Conservation (phyloP, 1,140 invertebrate species). For the Philotrypesis tridentata region DNA sequence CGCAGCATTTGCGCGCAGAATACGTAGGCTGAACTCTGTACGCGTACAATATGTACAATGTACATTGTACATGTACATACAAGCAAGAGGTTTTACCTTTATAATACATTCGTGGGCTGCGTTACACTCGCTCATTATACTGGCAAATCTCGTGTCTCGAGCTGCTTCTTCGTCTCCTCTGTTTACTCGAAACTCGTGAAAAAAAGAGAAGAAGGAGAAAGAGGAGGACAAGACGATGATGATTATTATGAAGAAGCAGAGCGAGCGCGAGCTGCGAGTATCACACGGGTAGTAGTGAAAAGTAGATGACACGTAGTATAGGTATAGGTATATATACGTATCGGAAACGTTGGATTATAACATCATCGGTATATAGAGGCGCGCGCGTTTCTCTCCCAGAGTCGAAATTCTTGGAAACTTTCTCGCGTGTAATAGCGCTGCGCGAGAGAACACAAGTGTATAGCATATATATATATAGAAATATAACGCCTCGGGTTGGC, state of each 20-base stretch:
- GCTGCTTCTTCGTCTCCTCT: not conserved
- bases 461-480: too few relatives aligned
- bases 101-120: not conserved
- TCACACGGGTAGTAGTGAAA: too few relatives aligned
- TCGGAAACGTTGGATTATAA: not conserved
- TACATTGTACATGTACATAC: too few relatives aligned
- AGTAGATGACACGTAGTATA: not conserved
- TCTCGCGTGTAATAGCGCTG: too few relatives aligned
- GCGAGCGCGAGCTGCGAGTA: too few relatives aligned
- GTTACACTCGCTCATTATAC: not conserved
- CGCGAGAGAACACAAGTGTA: too few relatives aligned
- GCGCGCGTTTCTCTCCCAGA: not conserved
- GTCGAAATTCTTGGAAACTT: not conserved
- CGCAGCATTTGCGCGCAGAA: not conserved
- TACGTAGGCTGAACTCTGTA: not conserved
- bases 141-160: not conserved
- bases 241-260: too few relatives aligned
- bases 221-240: too few relatives aligned
- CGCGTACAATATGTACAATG: too few relatives aligned
- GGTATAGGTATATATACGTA: not conserved
- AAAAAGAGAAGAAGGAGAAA: too few relatives aligned
- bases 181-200: not conserved
- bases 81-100: not conserved
- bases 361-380: not conserved
- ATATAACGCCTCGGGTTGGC: not conserved